Evolutionary conservation across 2,113 vertebrate genomes (phyloP).

Genomic region (Thalassarche chlororhynchos): DNA sequence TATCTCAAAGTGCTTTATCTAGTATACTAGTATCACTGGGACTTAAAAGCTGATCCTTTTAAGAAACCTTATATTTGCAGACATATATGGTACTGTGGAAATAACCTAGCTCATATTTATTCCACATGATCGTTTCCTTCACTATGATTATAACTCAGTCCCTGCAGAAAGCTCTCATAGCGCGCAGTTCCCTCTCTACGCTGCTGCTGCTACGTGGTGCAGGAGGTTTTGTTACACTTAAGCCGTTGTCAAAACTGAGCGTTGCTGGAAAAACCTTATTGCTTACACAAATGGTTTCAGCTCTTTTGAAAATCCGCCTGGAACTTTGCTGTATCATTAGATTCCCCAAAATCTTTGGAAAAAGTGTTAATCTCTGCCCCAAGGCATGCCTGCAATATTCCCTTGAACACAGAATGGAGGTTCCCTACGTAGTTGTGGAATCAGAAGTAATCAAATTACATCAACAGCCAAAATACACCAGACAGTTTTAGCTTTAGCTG

Average conservation of each 20-base stretch:
- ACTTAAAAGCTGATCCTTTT: neutral
- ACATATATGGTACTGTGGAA: neutral
- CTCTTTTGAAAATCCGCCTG: neutral
- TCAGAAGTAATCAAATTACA: neutral
- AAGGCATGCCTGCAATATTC: neutral
- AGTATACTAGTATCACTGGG: neutral
- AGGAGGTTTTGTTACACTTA: neutral
- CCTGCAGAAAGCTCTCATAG: neutral
- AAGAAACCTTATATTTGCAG: neutral
- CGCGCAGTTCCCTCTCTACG: neutral
- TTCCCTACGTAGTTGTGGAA: neutral
- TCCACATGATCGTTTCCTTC: neutral
- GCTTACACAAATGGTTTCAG: neutral
- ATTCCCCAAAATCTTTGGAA: neutral
- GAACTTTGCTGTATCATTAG: neutral
- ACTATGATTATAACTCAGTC: neutral
- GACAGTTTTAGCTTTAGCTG: neutral
- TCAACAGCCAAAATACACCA: neutral
- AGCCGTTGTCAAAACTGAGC: neutral
- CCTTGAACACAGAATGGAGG: neutral
- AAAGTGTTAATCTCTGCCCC: neutral
- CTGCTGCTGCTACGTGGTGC: neutral
- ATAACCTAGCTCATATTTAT: neutral
- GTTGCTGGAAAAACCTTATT: neutral
- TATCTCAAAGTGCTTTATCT: neutral